Conservation (phyloP, 2,888 invertebrate species). For the Pristionchus entomophagus region DNA sequence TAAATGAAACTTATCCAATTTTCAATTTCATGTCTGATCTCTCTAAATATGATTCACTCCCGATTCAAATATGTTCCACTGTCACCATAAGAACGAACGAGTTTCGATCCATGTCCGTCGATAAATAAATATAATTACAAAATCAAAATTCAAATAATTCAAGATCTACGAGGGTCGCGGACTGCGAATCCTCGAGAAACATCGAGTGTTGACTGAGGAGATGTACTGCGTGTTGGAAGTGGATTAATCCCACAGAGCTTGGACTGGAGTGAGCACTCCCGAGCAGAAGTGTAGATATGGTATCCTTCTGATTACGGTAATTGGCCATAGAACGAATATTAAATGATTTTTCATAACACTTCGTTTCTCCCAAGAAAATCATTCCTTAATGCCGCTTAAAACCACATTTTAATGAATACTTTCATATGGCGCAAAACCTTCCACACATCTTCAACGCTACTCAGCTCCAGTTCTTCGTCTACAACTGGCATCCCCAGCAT, state of each 20-base stretch:
- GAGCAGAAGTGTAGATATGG: slow-evolving; percentile 63
- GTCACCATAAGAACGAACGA: background rate
- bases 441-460: slow-evolving; percentile 92
- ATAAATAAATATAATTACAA: no score
- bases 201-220: slow-evolving; percentile 80
- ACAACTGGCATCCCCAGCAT: slow-evolving; percentile 99
- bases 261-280: slow-evolving; percentile 74
- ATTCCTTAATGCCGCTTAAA: background rate
- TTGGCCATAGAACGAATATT: no score
- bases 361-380: no score
- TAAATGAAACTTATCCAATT: no score
- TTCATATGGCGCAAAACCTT: slow-evolving; percentile 96
- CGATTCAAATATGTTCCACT: background rate
- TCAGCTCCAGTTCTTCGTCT: slow-evolving; percentile 94
- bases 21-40: no score
- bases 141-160: no score
- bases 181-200: slow-evolving; percentile 75
- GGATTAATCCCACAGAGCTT: slow-evolving; percentile 67
- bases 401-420: background rate
- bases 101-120: no score
- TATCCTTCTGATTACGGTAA: background rate
- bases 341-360: no score
- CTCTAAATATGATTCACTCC: no score
- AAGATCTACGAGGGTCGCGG: slow-evolving; percentile 79
- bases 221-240: slow-evolving; percentile 98